These are phyloP conservation scores for Synanthedon andrenaeformis DNA, from an alignment of 2,888 invertebrate species.

Conservation along the genomic window DNA sequence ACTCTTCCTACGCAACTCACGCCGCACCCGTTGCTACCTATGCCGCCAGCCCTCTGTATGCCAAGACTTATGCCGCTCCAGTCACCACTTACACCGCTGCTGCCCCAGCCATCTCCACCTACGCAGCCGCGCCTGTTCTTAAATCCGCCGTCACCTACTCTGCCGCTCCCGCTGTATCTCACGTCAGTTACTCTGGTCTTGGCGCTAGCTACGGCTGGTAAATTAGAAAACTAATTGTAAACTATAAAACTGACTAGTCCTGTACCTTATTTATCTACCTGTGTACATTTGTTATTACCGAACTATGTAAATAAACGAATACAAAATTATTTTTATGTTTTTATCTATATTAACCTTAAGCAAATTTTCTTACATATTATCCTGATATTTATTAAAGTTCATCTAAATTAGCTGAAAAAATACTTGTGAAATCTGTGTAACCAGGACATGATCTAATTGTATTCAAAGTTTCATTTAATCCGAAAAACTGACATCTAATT, in stretches of 20 bases:
- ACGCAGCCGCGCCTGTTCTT: conserved; percentile 20
- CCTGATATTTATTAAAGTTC: too few species aligned
- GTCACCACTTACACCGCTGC: conserved; percentile 18
- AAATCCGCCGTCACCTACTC: conserved; percentile 46
- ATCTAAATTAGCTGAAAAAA: too few species aligned
- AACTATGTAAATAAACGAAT: background rate
- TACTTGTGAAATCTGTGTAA: too few species aligned
- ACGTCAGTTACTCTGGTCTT: conserved; percentile 73
- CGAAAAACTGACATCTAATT: too few species aligned
- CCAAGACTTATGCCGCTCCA: conserved; percentile 15
- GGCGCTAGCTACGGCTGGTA: conserved; percentile 48
- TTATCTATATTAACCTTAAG: too few species aligned
- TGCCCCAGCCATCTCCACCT: conserved; percentile 21
- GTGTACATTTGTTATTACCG: background rate
- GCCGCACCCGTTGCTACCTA: conserved; percentile 38
- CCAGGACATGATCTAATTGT: too few species aligned
- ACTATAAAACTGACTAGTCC: background rate
- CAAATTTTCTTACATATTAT: too few species aligned
- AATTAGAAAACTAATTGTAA: conserved; percentile 6
- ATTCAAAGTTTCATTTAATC: too few species aligned
- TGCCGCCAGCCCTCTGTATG: conserved; percentile 21
- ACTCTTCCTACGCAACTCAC: conserved; percentile 18
- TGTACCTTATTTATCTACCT: background rate
- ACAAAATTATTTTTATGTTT: background rate
- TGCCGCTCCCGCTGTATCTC: conserved; percentile 69